phyloP scores from a whole-genome alignment of 2,797 vertebrate genomes.

The Petrocephalus schoutedeni region DNA sequence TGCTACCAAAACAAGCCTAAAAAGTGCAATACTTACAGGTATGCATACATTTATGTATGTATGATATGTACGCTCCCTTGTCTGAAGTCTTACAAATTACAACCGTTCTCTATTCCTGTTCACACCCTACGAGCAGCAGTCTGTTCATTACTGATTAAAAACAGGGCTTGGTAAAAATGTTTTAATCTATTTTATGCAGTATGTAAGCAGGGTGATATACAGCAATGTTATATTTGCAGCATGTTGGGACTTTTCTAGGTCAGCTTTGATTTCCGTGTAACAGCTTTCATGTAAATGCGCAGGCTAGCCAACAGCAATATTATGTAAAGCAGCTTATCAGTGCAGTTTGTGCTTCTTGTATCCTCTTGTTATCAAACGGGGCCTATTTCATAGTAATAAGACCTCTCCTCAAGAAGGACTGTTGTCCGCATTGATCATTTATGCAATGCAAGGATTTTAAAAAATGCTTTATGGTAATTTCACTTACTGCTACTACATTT shows the following conservation, averaged over 20 bases:
- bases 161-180: conserved; percentile 6
- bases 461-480: not conserved
- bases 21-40: not conserved
- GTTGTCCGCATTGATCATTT: conserved; percentile 20
- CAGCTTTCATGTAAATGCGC: conserved; percentile 19
- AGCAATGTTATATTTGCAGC: conserved; percentile 20
- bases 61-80: not conserved
- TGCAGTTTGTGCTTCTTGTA: conserved; percentile 14
- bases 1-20: not conserved
- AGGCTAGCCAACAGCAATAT: conserved; percentile 20
- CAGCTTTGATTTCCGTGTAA: conserved; percentile 23
- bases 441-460: conserved; percentile 9
- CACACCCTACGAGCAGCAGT: not conserved
- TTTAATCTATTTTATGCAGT: conserved; percentile 21
- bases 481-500: not conserved
- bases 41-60: not conserved
- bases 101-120: not conserved
- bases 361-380: conserved; percentile 15
- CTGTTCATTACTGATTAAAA: conserved; percentile 22
- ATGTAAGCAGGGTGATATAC: conserved; percentile 21
- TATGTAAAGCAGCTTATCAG: conserved; percentile 23
- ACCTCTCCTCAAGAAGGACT: not conserved
- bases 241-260: conserved; percentile 18
- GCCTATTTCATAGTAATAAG: conserved; percentile 18
- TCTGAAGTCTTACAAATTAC: not conserved